phyloP scores from a whole-genome alignment of 1,140 invertebrate species.

The Dryas iulia region DNA sequence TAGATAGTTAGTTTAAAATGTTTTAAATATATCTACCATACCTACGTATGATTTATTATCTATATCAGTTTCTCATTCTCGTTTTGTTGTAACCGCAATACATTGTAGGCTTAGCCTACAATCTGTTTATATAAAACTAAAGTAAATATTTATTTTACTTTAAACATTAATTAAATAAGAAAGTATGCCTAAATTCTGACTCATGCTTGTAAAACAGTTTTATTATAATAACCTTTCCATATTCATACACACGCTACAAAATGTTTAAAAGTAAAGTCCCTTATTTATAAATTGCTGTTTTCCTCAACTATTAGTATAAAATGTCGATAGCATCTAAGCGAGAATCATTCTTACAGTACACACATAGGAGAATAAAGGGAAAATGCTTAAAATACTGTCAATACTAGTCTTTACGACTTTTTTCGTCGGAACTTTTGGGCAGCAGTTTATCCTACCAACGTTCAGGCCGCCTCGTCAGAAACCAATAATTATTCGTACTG shows the following conservation, averaged over 20 bases:
- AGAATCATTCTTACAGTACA: not conserved
- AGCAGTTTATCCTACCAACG: conserved; percentile 46
- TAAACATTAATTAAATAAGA: no score
- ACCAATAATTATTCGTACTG: conserved; percentile 34
- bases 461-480: conserved; percentile 39
- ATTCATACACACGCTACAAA: not conserved
- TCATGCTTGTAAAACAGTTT: no score
- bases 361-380: conserved; percentile 1
- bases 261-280: conserved; percentile 11
- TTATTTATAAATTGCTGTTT: not conserved
- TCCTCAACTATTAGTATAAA: conserved; percentile 20
- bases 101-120: no score
- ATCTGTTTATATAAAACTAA: no score
- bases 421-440: conserved; percentile 36
- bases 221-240: no score
- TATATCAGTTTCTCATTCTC: no score
- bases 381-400: conserved; percentile 39
- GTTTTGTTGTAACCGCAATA: no score
- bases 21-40: no score
- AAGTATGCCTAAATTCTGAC: no score
- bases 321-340: not conserved
- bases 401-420: conserved; percentile 32
- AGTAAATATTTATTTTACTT: no score
- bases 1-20: no score
- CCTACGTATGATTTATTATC: no score